Percentiles rank a stretch among this genome's conserved stretches.
Conservation (phyloP, 2,888 invertebrate species). For the Acronicta alni region DNA sequence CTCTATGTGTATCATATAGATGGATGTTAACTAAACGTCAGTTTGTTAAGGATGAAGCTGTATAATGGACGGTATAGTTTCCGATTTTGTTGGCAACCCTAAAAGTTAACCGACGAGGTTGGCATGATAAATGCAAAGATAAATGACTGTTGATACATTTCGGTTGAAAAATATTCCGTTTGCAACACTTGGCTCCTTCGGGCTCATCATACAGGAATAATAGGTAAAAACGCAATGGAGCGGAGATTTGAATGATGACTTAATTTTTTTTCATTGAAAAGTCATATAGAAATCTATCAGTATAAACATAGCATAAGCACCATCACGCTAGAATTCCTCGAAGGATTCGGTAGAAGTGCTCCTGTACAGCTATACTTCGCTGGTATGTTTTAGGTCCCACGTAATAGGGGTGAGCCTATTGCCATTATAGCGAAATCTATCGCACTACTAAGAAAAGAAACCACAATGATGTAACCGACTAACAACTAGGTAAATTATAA, state of each 20-base stretch:
- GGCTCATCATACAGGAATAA: conserved; percentile 47
- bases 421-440: too few species aligned
- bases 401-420: too few species aligned
- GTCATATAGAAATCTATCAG: too few species aligned
- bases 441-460: too few species aligned
- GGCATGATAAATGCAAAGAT: conserved; percentile 60
- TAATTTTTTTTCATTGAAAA: conserved; percentile 28
- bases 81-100: conserved; percentile 37
- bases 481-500: too few species aligned
- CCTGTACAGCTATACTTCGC: too few species aligned
- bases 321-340: neutral
- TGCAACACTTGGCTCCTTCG: conserved; percentile 45
- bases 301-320: too few species aligned
- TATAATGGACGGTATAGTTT: neutral
- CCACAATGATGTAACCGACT: too few species aligned
- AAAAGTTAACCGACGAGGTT: conserved; percentile 34
- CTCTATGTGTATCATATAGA: neutral
- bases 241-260: conserved; percentile 34
- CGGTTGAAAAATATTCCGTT: conserved; percentile 51
- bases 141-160: conserved; percentile 56
- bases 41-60: neutral
- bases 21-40: neutral
- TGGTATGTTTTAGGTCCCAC: too few species aligned
- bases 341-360: too few species aligned
- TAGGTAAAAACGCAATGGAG: conserved; percentile 29